Evolutionary conservation across 2,888 invertebrate species (phyloP).

Genomic region (Pachymerium ferrugineum): DNA sequence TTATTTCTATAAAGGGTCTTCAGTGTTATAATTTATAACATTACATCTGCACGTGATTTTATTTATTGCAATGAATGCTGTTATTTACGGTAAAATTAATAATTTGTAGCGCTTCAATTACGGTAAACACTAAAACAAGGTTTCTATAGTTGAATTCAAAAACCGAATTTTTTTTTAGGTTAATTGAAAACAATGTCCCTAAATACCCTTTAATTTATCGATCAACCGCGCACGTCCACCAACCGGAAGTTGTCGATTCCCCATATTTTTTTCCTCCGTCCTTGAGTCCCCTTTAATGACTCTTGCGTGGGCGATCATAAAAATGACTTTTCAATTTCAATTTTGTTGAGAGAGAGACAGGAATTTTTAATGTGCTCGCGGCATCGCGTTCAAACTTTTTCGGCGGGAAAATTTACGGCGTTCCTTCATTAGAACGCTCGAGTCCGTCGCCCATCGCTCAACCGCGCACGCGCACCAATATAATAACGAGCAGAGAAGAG

Average conservation of each 20-base stretch:
- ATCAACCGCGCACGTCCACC: neutral
- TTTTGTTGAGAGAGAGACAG: conserved; percentile 17
- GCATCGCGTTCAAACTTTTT: conserved; percentile 22
- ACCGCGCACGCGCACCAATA: neutral
- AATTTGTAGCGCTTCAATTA: too few species aligned
- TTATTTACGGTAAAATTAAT: too few species aligned
- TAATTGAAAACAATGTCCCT: too few species aligned
- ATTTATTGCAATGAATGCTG: too few species aligned
- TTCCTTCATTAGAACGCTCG: neutral
- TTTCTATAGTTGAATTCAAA: too few species aligned
- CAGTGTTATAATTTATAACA: too few species aligned
- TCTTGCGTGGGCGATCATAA: conserved; percentile 25
- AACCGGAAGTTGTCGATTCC: conserved; percentile 19
- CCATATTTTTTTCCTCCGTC: conserved; percentile 4
- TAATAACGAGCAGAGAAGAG: neutral
- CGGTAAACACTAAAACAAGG: too few species aligned
- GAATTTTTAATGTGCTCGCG: conserved; percentile 22
- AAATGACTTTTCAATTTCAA: conserved; percentile 25
- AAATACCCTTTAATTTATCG: conserved; percentile 17
- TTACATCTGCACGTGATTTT: too few species aligned
- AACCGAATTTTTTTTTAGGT: neutral
- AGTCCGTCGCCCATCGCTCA: conserved; percentile 16
- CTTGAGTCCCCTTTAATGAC: conserved; percentile 5
- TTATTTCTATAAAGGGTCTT: too few species aligned
- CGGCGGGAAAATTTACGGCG: conserved; percentile 28